Conservation (phyloP, 2,113 vertebrate species). For the Mystacornis crossleyi region DNA sequence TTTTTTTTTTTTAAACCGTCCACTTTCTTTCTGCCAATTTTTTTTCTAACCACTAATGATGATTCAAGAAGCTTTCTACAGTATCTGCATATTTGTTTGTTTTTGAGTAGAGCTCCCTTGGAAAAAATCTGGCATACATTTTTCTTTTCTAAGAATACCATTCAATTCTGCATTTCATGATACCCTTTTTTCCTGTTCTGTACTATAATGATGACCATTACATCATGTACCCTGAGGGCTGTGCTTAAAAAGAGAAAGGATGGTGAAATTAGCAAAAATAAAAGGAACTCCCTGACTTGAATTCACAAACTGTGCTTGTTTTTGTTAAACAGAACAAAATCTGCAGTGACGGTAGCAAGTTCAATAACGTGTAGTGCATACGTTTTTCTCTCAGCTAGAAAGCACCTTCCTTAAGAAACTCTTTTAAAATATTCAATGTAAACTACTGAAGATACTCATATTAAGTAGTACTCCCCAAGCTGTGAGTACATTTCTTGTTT, state of each 20-base stretch:
- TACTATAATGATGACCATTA: constrained; percentile 74
- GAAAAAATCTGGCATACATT: constrained; percentile 66
- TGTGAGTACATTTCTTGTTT: constrained; percentile 34
- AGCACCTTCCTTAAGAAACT: constrained; percentile 65
- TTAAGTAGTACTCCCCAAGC: constrained; percentile 46
- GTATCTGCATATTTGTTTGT: constrained; percentile 72
- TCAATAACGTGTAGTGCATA: constrained; percentile 70
- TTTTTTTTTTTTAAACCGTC: constrained; percentile 31
- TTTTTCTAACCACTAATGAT: constrained; percentile 42
- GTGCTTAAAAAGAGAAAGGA: constrained; percentile 74
- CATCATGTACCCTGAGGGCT: constrained; percentile 76
- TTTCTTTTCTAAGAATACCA: constrained; percentile 75
- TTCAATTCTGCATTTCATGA: constrained; percentile 74
- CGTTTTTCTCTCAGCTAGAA: constrained; percentile 61
- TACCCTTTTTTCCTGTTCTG: constrained; percentile 68
- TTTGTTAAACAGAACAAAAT: constrained; percentile 80
- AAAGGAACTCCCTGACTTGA: constrained; percentile 77
- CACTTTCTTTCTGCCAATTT: constrained; percentile 56
- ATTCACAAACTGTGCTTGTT: constrained; percentile 77
- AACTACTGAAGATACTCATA: constrained; percentile 48
- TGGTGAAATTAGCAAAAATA: constrained; percentile 77
- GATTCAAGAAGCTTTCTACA: constrained; percentile 69
- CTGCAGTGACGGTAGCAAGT: constrained; percentile 70
- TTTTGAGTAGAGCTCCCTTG: constrained; percentile 60
- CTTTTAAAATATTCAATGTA: constrained; percentile 53